phyloP scores from a whole-genome alignment of 2,113 vertebrate genomes.

The Phaethon lepturus region DNA sequence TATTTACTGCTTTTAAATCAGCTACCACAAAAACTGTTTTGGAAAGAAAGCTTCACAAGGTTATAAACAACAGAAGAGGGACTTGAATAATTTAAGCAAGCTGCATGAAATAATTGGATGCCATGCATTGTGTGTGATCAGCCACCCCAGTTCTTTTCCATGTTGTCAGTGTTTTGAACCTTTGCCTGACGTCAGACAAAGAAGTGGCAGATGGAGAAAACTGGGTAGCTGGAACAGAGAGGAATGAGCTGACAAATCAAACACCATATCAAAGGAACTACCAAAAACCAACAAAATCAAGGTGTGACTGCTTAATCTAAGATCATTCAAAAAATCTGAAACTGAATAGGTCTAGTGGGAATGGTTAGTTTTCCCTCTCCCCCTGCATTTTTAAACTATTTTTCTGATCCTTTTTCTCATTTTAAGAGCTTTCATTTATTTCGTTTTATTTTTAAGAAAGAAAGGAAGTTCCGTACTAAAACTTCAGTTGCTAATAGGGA shows the following conservation, averaged over 20 bases:
- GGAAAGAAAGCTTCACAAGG: neutral
- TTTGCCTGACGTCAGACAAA: neutral
- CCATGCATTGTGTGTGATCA: neutral
- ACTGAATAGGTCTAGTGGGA: neutral
- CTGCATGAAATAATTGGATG: conserved; percentile 31
- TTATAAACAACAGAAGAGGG: neutral
- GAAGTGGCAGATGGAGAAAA: neutral
- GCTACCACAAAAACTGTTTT: neutral
- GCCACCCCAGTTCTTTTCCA: neutral
- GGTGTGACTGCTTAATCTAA: neutral
- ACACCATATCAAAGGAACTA: neutral
- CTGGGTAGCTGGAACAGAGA: neutral
- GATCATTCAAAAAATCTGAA: neutral
- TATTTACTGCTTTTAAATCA: neutral
- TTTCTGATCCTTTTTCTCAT: neutral
- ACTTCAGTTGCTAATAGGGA: neutral
- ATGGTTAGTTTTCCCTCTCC: neutral
- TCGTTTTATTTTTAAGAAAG: neutral
- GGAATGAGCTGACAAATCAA: neutral
- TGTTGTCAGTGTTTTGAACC: conserved; percentile 4
- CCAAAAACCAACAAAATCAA: neutral
- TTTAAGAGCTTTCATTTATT: neutral
- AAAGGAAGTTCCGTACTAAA: neutral
- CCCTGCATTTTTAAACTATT: neutral
- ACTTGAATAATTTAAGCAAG: conserved; percentile 6